These are phyloP conservation scores for Euzophera pinguis DNA, from an alignment of 2,888 invertebrate genomes.

Conservation along the genomic window DNA sequence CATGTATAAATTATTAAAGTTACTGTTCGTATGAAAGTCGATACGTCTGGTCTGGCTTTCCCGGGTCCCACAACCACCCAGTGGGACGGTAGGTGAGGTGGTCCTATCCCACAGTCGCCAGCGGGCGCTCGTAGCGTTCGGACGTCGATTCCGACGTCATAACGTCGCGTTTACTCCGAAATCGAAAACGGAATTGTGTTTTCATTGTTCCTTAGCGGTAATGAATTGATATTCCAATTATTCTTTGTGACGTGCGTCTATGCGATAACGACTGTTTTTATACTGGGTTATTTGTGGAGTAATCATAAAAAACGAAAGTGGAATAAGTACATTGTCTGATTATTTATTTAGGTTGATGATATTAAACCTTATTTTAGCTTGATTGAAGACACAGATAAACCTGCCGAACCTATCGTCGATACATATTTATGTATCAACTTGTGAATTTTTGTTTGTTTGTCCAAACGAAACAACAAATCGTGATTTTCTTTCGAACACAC, in stretches of 20 bases:
- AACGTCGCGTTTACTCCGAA: neutral
- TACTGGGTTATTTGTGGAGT: too few relatives aligned
- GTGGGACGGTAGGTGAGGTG: neutral
- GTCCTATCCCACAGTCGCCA: conserved; percentile 30
- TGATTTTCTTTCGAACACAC: too few relatives aligned
- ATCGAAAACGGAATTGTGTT: neutral
- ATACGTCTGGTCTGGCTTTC: conserved; percentile 13
- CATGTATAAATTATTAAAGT: conserved; percentile 9
- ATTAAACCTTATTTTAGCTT: neutral
- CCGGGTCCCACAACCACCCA: neutral
- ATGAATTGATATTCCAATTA: neutral
- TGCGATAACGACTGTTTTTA: too few relatives aligned
- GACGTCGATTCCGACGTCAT: conserved; percentile 21
- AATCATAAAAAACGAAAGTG: neutral
- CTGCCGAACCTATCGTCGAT: neutral
- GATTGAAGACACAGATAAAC: neutral
- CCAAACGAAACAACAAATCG: too few relatives aligned
- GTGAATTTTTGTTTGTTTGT: too few relatives aligned
- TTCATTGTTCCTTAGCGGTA: neutral
- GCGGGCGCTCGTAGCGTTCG: conserved; percentile 34
- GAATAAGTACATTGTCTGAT: neutral
- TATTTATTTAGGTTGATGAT: neutral
- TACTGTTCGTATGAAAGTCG: conserved; percentile 10
- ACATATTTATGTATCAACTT: too few relatives aligned
- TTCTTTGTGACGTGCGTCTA: neutral